Base-by-base conservation (phyloP, 2,113 vertebrate genomes). In the Pteruthius melanotis region DNA sequence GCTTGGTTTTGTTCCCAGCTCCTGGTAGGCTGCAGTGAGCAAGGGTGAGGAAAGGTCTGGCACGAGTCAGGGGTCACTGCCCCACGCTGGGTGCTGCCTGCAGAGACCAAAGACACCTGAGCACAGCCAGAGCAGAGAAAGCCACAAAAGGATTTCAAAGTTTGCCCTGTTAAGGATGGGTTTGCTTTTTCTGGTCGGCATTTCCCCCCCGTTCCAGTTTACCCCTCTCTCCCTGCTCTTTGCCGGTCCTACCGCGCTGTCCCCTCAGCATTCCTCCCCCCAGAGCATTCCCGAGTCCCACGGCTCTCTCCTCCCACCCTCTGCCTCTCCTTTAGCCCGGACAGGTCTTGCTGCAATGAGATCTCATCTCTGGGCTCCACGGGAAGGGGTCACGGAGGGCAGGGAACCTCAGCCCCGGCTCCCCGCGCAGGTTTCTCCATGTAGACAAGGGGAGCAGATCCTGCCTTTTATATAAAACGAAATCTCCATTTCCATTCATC, bases 21-120 rank as follows among this genome's bases (percentile, higher is more conserved):
- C 31, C 81, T 47, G 0, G 2, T 2, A 9, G 83, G 83, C 13
- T 4, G 64, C 12, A 0, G 26, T 0, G 10, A 5, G 4, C 0
- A 1, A 21, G 1, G 47, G 74, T 31, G 22, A 21, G 74, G 15
- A 12, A 7, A 44, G 87, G 65, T 12, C 35, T 13, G 6, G 49
- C 22, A 13, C 0, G 0, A 6, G 65, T 5, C 64, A 4, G 0
- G 22, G 39, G 11, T 30, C 57, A 10, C 66, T 35, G 87, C 49
- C 13, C 5, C 19, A 0, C 0, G 0, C 16, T 33, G 74, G 40
- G 23, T 13, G 65, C 64, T 15, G 16, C 65, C 86, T 3, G 10
- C 45, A 31, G 60, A 26, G 44, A n/a, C n/a, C 45, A 40, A 9
- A 37, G 59, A 53, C 42, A 13, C 10, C 13, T 13, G 53, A 68